phyloP scores from a whole-genome alignment of 2,113 vertebrate genomes.

The Menidia beryllina region DNA sequence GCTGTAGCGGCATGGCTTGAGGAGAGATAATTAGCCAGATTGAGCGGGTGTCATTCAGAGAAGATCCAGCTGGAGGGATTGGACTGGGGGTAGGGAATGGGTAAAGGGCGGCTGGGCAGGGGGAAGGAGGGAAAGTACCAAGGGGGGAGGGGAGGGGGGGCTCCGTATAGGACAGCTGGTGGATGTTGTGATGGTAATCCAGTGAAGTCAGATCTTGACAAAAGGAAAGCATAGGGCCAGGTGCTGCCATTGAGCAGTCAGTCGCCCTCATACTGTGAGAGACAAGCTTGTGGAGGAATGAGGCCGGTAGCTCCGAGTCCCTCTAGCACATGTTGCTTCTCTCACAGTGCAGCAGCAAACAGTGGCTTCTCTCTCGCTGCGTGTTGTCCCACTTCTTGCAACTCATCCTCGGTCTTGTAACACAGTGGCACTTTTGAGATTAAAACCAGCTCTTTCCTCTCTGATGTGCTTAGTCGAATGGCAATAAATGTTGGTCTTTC shows the following conservation, averaged over 20 bases:
- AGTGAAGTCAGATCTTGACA: conserved; percentile 85
- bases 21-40: conserved; percentile 86
- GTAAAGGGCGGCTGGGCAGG: conserved; percentile 44
- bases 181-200: conserved; percentile 90
- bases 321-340: conserved; percentile 75
- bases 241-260: conserved; percentile 86
- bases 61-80: conserved; percentile 82
- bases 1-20: conserved; percentile 58
- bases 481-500: conserved; percentile 33
- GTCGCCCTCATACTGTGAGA: conserved; percentile 81
- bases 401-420: conserved; percentile 48
- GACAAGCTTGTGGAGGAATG: conserved; percentile 81
- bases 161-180: conserved; percentile 84
- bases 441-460: conserved; percentile 36
- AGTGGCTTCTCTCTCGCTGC: conserved; percentile 30
- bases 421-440: conserved; percentile 52
- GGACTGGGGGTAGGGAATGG: conserved; percentile 65
- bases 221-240: conserved; percentile 84
- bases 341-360: conserved; percentile 58
- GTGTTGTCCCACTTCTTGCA: conserved; percentile 14
- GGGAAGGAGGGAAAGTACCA: conserved; percentile 20
- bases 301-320: conserved; percentile 68
- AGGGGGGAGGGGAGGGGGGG: conserved; percentile 16
- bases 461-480: conserved; percentile 15
- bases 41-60: conserved; percentile 84